Evolutionary conservation across 2,888 invertebrate species (phyloP).

Genomic region (Microdon myrmicae): DNA sequence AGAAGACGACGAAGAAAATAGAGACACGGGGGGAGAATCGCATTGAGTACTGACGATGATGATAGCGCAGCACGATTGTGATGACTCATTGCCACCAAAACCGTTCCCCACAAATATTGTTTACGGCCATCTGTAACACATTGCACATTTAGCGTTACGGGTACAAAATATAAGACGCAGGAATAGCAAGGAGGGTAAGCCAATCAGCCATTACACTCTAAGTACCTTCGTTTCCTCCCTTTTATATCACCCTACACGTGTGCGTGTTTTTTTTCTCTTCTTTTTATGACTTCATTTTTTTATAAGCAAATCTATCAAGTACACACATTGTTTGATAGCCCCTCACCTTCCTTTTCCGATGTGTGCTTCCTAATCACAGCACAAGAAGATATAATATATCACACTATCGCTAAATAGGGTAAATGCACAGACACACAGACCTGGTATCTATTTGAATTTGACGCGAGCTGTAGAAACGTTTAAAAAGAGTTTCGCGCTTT

Average conservation of each 20-base stretch:
- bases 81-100: constrained; percentile 35
- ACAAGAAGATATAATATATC: constrained; percentile 32
- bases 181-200: constrained; percentile 30
- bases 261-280: constrained; percentile 23
- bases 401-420: constrained; percentile 40
- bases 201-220: constrained; percentile 46
- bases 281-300: constrained; percentile 2
- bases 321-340: constrained; percentile 9
- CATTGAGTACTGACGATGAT: constrained; percentile 10
- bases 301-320: constrained; percentile 19
- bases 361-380: constrained; percentile 23
- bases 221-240: too few relatives aligned
- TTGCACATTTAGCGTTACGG: too few relatives aligned
- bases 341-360: not conserved
- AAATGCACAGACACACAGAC: constrained; percentile 10
- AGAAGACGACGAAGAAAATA: too few relatives aligned
- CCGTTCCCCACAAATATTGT: constrained; percentile 38
- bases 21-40: too few relatives aligned
- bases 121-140: constrained; percentile 45
- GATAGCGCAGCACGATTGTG: constrained; percentile 29
- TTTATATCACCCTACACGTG: constrained; percentile 1
- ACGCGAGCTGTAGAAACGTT: constrained; percentile 30
- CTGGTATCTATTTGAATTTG: constrained; percentile 18
- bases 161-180: too few relatives aligned
- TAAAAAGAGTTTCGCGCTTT: constrained; percentile 31